phyloP scores from a whole-genome alignment of 2,797 vertebrate genomes.

The Melanotaenia maccullochi region DNA sequence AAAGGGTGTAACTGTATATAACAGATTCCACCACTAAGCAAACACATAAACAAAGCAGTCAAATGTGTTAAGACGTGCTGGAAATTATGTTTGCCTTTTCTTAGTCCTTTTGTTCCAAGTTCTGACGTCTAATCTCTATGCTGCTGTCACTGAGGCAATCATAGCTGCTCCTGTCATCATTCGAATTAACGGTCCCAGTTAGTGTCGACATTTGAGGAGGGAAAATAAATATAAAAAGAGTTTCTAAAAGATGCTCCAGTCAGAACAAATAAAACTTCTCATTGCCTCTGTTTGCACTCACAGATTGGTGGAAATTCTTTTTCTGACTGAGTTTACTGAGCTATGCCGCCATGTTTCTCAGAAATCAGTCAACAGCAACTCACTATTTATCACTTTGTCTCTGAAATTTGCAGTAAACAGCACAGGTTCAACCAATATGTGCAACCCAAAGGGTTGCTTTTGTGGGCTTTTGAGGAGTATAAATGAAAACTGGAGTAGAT shows the following conservation, averaged over 20 bases:
- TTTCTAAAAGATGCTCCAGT: constrained; percentile 33
- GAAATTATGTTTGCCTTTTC: constrained; percentile 26
- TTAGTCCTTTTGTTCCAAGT: constrained; percentile 27
- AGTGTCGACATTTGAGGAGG: constrained; percentile 29
- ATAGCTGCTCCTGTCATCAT: constrained; percentile 33
- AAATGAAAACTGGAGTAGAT: background rate
- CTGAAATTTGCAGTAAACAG: no score
- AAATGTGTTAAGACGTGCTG: constrained; percentile 15
- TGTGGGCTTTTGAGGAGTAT: background rate
- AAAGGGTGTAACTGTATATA: constrained; percentile 19
- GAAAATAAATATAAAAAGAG: constrained; percentile 3
- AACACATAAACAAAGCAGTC: constrained; percentile 38
- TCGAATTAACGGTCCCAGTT: constrained; percentile 45
- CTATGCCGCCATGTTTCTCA: no score
- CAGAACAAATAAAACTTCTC: constrained; percentile 32
- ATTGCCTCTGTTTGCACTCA: constrained; percentile 19
- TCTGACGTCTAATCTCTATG: constrained; percentile 24
- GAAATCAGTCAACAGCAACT: no score
- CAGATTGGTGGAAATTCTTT: background rate
- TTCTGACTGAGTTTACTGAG: background rate
- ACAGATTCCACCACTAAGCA: constrained; percentile 15
- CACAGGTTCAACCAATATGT: no score
- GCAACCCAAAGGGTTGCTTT: background rate
- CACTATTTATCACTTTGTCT: no score
- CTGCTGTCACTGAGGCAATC: constrained; percentile 23